Evolutionary conservation across 2,888 invertebrate genomes (phyloP).

Genomic region (Drosophila mimica): DNA sequence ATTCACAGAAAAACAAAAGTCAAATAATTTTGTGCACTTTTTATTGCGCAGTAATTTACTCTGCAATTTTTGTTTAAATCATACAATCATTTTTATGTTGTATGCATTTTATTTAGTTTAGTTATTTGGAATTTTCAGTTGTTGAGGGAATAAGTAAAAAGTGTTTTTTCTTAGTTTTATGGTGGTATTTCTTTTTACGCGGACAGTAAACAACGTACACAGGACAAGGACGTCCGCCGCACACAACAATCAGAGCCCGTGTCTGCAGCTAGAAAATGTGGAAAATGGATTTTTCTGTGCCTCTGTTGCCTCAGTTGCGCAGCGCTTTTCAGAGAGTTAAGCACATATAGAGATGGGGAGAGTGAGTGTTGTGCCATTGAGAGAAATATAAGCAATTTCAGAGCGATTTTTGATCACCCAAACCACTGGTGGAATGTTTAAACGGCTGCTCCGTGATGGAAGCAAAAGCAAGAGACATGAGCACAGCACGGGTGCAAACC

Average conservation of each 20-base stretch:
- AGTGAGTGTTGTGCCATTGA: not conserved
- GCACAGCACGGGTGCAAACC: not conserved
- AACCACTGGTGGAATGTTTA: not conserved
- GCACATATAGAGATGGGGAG: not conserved
- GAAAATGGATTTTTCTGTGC: conserved; percentile 64
- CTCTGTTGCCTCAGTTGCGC: conserved; percentile 28
- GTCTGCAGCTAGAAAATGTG: conserved; percentile 52
- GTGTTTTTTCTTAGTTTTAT: conserved; percentile 20
- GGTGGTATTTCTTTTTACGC: conserved; percentile 29
- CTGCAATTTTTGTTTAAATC: not conserved
- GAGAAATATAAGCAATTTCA: not conserved
- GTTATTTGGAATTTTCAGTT: not conserved
- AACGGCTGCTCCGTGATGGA: not conserved
- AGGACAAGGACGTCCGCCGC: conserved; percentile 67
- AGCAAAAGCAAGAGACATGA: not conserved
- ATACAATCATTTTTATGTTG: conserved; percentile 4
- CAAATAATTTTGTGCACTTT: conserved; percentile 6
- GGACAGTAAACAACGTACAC: conserved; percentile 58
- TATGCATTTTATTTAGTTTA: not conserved
- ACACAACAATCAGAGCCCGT: conserved; percentile 58
- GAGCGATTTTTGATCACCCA: conserved; percentile 6
- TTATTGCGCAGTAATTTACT: conserved; percentile 1
- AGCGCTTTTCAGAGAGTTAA: conserved; percentile 5
- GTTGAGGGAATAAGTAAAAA: not conserved
- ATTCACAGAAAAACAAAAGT: conserved; percentile 15